Percentiles rank a stretch among this genome's conserved stretches.
Conservation (phyloP, 1,140 invertebrate species). For the Cydia amplana region DNA sequence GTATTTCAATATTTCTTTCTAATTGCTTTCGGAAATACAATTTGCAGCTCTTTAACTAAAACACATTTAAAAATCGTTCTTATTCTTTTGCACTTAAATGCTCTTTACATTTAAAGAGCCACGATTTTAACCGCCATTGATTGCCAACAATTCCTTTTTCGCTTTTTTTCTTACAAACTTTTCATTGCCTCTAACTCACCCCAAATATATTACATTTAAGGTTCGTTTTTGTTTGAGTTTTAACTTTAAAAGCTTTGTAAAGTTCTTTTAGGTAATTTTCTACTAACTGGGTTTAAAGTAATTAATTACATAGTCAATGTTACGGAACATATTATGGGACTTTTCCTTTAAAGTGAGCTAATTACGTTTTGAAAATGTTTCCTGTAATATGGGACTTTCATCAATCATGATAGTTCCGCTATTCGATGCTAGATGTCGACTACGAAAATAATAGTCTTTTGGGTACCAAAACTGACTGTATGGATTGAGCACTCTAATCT, state of each 20-base stretch:
- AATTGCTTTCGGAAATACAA: constrained; percentile 11
- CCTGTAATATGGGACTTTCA: background rate
- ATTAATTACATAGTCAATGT: constrained; percentile 29
- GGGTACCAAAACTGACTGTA: too few species aligned
- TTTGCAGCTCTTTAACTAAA: background rate
- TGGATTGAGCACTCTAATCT: too few species aligned
- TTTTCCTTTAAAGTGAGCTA: constrained; percentile 1
- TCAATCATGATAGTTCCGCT: background rate
- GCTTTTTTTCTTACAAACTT: constrained; percentile 28
- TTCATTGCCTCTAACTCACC: background rate
- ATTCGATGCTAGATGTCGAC: too few species aligned
- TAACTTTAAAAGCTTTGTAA: background rate
- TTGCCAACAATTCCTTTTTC: background rate
- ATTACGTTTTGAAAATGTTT: background rate
- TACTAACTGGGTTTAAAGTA: constrained; percentile 13
- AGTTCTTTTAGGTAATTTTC: constrained; percentile 23
- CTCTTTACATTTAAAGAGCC: background rate
- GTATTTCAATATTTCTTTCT: constrained; percentile 32
- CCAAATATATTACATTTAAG: background rate
- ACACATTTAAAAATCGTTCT: background rate
- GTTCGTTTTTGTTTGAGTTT: constrained; percentile 6
- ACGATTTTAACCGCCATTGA: background rate
- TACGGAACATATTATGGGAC: constrained; percentile 21
- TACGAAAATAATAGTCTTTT: too few species aligned
- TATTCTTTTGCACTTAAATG: background rate